Evolutionary conservation across 2,888 invertebrate species (phyloP).

Genomic region (Mesoligia furuncula): DNA sequence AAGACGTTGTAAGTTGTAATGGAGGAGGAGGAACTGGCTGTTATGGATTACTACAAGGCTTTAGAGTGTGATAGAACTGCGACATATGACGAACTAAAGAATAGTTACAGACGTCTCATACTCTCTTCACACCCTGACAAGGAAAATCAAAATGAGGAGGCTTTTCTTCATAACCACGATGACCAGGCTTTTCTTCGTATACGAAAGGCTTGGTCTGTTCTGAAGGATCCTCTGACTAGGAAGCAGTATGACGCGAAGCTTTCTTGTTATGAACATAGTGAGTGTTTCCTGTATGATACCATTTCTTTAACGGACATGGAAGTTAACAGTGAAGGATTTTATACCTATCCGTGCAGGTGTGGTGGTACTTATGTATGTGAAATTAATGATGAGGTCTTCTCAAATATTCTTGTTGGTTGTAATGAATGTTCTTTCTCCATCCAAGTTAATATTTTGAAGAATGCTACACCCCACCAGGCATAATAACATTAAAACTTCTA

Average conservation of each 20-base stretch:
- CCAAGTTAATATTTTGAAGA: conserved; percentile 78
- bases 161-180: conserved; percentile 70
- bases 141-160: conserved; percentile 71
- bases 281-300: conserved; percentile 91
- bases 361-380: conserved; percentile 91
- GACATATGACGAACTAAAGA: conserved; percentile 90
- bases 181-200: conserved; percentile 83
- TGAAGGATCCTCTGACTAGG: conserved; percentile 91
- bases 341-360: conserved; percentile 92
- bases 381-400: conserved; percentile 60
- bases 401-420: conserved; percentile 90
- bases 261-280: conserved; percentile 90
- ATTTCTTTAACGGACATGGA: conserved; percentile 88
- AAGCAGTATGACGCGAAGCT: conserved; percentile 92
- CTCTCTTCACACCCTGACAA: conserved; percentile 92
- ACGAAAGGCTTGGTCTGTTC: conserved; percentile 93
- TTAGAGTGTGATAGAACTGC: conserved; percentile 89
- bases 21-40: conserved; percentile 58
- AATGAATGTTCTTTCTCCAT: conserved; percentile 94
- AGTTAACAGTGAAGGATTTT: conserved; percentile 77
- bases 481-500: not conserved
- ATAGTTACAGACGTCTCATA: conserved; percentile 90
- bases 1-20: conserved; percentile 51
- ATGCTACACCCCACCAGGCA: not conserved
- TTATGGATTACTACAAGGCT: conserved; percentile 89